Evolutionary conservation across 2,888 invertebrate species (phyloP), one percentile per base, ranked within the genome.

Genomic region (Conomelus anceps): DNA sequence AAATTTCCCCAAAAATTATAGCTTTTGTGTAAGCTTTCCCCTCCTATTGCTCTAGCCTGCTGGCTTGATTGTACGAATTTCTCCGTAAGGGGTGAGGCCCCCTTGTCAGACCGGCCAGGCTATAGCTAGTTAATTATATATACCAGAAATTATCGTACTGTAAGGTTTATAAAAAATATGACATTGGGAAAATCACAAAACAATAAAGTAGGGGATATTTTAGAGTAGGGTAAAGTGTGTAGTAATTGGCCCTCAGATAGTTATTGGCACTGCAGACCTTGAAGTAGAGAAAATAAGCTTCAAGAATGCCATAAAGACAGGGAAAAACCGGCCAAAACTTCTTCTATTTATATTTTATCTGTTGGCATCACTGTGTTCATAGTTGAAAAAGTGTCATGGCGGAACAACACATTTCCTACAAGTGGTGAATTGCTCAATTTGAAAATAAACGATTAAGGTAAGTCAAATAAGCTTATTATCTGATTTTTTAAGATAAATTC

Each of bases 371-470:
- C 85, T 85, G 87, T 87, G 22, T 26, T 87, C 87, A 87, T 26
- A 24, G 87, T 87, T 87, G 87, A 87, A 87, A 87, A 24, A 87
- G 87, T 87, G 87, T 87, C 87, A 87, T 87, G 87, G 87, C 26
- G 26, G 23, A 24, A 87, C 87, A 26, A 20, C 26, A 24, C 23
- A 22, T 87, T 23, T 17, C 13, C 23, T 87, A 87, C 23, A 17
- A 22, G 22, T 87, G 87, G 87, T 87, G 87, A 87, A 22, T 87
- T 87, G 26, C 26, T 87, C 87, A 87, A 87, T 87, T 11, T 23
- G 24, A 22, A 87, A 87, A 87, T 87, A 20, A 87, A 87, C 87
- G 22, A 87, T 87, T 22, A 87, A 87, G 87, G 87, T 87, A 87
- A 87, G 87, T 22, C 87, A 24, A 87, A 87, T 22, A 87, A 87